Evolutionary conservation across 2,113 vertebrate species (phyloP).

Genomic region (Himantopus leucocephalus): DNA sequence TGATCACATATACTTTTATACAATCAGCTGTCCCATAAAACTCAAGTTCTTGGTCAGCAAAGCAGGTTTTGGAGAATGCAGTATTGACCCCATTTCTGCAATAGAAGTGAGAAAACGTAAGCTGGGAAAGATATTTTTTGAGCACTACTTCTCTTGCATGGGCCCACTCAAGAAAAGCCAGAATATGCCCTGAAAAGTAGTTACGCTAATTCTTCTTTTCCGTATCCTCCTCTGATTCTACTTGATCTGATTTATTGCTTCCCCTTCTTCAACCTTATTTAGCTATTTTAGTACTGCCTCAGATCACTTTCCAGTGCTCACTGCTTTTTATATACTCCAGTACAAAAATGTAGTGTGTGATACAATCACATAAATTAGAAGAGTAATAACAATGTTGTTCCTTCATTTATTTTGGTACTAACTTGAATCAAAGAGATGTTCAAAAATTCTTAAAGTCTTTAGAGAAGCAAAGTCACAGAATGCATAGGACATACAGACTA

Average conservation of each 20-base stretch:
- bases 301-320: neutral
- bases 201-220: neutral
- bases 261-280: neutral
- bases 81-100: neutral
- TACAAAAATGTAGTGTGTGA: neutral
- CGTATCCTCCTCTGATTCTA: neutral
- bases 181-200: neutral
- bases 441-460: neutral
- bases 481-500: neutral
- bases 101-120: neutral
- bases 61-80: neutral
- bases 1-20: neutral
- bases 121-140: neutral
- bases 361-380: neutral
- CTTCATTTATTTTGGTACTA: neutral
- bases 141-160: neutral
- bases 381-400: neutral
- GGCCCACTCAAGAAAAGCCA: neutral
- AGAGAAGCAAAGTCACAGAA: neutral
- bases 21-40: neutral
- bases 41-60: neutral
- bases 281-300: neutral
- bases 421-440: neutral
- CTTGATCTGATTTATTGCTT: slow-evolving; percentile 3
- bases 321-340: neutral